These are phyloP conservation scores for Masnerella sp. DNA, from an alignment of 2,888 invertebrate species.

Conservation along the genomic window DNA sequence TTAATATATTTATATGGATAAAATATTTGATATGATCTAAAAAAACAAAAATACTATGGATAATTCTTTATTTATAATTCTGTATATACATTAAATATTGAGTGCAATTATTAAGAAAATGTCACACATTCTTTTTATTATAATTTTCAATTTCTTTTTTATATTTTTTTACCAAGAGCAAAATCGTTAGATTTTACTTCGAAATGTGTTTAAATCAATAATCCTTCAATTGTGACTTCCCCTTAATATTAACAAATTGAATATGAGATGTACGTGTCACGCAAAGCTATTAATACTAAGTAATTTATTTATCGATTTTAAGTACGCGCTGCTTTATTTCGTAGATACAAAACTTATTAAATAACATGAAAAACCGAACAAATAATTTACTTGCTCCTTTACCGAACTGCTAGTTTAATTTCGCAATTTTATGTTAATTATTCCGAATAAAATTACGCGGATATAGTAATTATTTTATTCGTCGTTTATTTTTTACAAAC, in stretches of 20 bases:
- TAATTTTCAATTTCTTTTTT: no score
- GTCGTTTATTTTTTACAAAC: neutral
- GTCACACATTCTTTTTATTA: no score
- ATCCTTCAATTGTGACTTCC: no score
- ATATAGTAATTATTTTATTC: neutral
- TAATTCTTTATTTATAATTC: slow-evolving; percentile 47
- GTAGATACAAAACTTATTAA: slow-evolving; percentile 23
- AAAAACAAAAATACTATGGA: slow-evolving; percentile 16
- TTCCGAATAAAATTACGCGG: neutral
- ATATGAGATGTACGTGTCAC: slow-evolving; percentile 44
- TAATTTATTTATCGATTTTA: slow-evolving; percentile 17
- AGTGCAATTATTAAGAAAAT: no score
- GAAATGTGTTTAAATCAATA: no score
- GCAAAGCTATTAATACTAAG: slow-evolving; percentile 46
- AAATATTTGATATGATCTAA: neutral
- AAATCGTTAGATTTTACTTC: no score
- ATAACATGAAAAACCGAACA: slow-evolving; percentile 5
- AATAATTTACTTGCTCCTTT: neutral
- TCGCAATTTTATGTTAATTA: neutral
- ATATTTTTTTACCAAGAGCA: no score
- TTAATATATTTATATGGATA: neutral
- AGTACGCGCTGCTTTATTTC: slow-evolving; percentile 10
- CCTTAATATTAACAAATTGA: slow-evolving; percentile 41
- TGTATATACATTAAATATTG: slow-evolving; percentile 53
- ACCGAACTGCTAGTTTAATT: neutral